Base-by-base conservation (phyloP, 2,888 invertebrate genomes). In the Liopterus haemorrhoidalis region DNA sequence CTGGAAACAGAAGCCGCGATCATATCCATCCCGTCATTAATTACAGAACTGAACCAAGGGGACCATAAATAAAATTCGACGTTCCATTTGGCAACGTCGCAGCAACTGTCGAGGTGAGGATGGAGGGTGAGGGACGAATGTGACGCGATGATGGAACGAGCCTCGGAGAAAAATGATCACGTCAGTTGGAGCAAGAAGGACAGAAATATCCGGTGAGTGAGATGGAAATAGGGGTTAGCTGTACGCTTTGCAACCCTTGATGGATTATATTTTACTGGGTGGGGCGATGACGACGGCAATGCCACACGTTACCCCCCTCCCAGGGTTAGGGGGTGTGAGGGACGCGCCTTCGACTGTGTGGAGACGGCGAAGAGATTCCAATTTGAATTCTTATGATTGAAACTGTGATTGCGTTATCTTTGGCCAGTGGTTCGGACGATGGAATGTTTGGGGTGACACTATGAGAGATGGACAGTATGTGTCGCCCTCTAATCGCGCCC, bases 121-220 rank as follows among this genome's bases (percentile, higher is more conserved):
- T 68, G 70, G 71, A 71, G 71, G 71, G 68, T 65, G 68, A 73
- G 76, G 71, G 71, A 71, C 69, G 68, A 73, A 72, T 76, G 76
- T 79, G 79, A 79, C 78, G 78, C 77, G 78, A 79, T 79, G 79
- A 79, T 79, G 78, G 78, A 79, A 76, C 78, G 78, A 70, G 75
- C 76, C 75, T 74, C 63, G 76, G 76, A 79, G 79, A 79, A 79
- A 79, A 79, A 79, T 79, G 78, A 79, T 78, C 78, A 74, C 74
- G 78, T 66, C 66, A 72, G 66, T 59, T n/a, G n/a, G n/a, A n/a
- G n/a, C n/a, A n/a, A n/a, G n/a, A n/a, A n/a, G n/a, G n/a, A n/a
- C n/a, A n/a, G n/a, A n/a, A n/a, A n/a, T n/a, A n/a, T n/a, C n/a
- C n/a, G n/a, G n/a, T n/a, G n/a, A 25, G 25, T 3, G 33, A 16